Base-by-base conservation (phyloP, 1,140 invertebrate genomes). In the Caerostris darwini region DNA sequence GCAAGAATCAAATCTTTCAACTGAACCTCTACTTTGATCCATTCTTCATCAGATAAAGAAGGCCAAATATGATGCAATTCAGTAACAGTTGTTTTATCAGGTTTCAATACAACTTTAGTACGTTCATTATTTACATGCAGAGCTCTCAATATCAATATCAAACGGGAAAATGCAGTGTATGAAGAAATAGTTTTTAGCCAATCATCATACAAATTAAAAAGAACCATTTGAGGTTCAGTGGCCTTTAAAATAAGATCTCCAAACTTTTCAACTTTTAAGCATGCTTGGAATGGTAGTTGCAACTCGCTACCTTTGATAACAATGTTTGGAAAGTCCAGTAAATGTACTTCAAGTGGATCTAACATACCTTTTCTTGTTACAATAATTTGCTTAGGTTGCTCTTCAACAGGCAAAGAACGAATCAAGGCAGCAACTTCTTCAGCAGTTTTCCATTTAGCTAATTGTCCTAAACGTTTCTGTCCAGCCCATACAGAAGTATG, bases 11-110 rank as follows among this genome's bases (percentile, higher is more conserved):
- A 97, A 96, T 99, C 99, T 96, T 99, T 99, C 2, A 99, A 96
- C 95, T 99, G 98, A 17, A 99, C 98, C 96, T 99, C 99, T 19
- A 99, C 99, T 96, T 99, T 99, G 95, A 99, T 99, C 99, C 99
- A 99, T 96, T 99, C 99, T 95, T 99, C 99, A 95, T 99, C 99
- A 4, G 97, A 97, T 0, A 99, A 96, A 0, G 99, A 98, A 0
- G 99, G 99, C 99, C 99, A 99, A 96, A 99, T 99, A 96, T 99
- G 99, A 97, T 99, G 99, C 0, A 98, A 98, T 96, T 99, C 99
- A 0, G 99, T 99, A 53, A 99, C 98, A 0, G 99, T 99, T 0
- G 99, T 99, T 96, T 99, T 99, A 96, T 99, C 99, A 0, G 99
- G 99, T 96, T 99, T 99, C 50, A 99, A 96, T 34, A 99, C 98